A percentile compares a stretch with the other conserved stretches of the same genome.
Conservation (phyloP, 2,113 vertebrate species). For the Esox niger region DNA sequence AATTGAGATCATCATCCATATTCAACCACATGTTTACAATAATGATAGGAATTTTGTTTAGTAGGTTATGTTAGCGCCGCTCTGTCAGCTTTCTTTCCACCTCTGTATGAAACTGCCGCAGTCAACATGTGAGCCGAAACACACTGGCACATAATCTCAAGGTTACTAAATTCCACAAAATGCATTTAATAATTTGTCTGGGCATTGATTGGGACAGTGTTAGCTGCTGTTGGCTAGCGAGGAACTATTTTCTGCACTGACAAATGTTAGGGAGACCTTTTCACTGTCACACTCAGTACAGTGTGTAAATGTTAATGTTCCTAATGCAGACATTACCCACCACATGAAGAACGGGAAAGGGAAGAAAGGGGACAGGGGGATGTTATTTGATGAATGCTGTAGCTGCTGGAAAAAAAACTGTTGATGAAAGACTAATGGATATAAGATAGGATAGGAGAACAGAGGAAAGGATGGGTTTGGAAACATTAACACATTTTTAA, state of each 20-base stretch:
- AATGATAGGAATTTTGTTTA: not conserved
- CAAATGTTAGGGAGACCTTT: slow-evolving; percentile 99
- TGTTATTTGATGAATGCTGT: not conserved
- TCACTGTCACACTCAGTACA: slow-evolving; percentile 88
- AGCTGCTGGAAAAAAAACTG: not conserved
- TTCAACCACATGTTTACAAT: slow-evolving; percentile 17
- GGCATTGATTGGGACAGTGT: slow-evolving; percentile 88
- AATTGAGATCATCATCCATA: slow-evolving; percentile 53
- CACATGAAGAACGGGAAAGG: slow-evolving; percentile 65
- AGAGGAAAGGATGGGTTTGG: slow-evolving; percentile 63
- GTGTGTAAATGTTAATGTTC: slow-evolving; percentile 95
- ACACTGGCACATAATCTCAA: slow-evolving; percentile 12
- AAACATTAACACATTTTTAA: not conserved
- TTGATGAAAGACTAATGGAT: slow-evolving; percentile 53
- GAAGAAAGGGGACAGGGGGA: slow-evolving; percentile 38
- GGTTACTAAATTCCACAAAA: slow-evolving; percentile 34
- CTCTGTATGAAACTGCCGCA: too few relatives aligned
- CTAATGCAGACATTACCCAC: slow-evolving; percentile 90
- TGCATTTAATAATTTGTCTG: slow-evolving; percentile 25
- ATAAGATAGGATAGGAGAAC: slow-evolving; percentile 17
- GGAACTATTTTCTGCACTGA: slow-evolving; percentile 83
- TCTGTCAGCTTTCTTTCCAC: too few relatives aligned
- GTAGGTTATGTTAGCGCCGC: not conserved
- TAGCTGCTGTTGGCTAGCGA: slow-evolving; percentile 72
- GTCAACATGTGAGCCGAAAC: too few relatives aligned